Percentiles rank a stretch among this genome's conserved stretches.
Conservation (phyloP, 2,888 invertebrate genomes). For the Azorinus chamasolen region DNA sequence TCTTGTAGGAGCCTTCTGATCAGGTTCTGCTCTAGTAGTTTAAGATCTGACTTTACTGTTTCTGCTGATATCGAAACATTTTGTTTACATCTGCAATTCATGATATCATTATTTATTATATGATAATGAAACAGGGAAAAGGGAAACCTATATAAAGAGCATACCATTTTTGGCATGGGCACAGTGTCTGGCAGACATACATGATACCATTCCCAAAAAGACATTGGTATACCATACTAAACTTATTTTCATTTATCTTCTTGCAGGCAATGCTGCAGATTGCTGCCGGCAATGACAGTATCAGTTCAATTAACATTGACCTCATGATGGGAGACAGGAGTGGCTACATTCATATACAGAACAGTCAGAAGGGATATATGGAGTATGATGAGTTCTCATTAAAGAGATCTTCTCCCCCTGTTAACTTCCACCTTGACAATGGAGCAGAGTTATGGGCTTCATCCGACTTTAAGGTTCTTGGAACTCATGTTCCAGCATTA, state of each 20-base stretch:
- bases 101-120: no score
- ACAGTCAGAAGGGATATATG: constrained; percentile 63
- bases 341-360: constrained; percentile 67
- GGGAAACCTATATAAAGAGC: no score
- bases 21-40: no score
- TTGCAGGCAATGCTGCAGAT: constrained; percentile 72
- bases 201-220: no score
- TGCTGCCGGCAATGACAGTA: constrained; percentile 35
- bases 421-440: constrained; percentile 71
- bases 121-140: no score
- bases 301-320: constrained; percentile 66
- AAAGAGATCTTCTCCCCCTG: constrained; percentile 71
- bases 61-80: no score
- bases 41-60: no score
- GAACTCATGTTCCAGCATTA: constrained; percentile 63
- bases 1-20: no score
- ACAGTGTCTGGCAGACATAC: no score
- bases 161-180: no score
- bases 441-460: constrained; percentile 68
- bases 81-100: no score
- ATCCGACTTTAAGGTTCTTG: constrained; percentile 71
- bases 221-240: no score
- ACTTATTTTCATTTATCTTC: not conserved
- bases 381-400: constrained; percentile 66
- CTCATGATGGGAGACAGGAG: constrained; percentile 71